phyloP scores from a whole-genome alignment of 2,797 vertebrate species.

The Phataginus tetradactyla region DNA sequence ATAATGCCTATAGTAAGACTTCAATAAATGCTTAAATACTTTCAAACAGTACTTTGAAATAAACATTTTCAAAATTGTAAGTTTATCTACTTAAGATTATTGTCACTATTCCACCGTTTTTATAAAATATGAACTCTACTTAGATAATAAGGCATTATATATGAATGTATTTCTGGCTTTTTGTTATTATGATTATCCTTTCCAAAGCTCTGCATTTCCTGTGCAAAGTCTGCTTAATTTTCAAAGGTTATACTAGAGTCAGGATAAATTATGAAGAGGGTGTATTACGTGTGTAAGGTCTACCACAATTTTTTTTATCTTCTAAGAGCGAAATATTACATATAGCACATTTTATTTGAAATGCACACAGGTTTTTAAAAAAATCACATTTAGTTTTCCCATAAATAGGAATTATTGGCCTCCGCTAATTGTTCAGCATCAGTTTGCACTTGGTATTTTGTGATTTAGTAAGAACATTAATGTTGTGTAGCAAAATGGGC shows the following conservation, averaged over 20 bases:
- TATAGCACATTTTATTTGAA: constrained; percentile 8
- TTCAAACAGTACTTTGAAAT: constrained; percentile 16
- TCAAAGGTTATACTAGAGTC: constrained; percentile 13
- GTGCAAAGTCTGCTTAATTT: background rate
- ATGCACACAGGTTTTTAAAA: constrained; percentile 29
- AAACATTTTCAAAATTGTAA: constrained; percentile 28
- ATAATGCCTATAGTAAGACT: background rate
- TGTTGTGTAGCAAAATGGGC: constrained; percentile 16
- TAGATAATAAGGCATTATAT: background rate
- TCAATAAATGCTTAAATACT: background rate
- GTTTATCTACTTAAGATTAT: background rate
- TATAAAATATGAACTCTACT: constrained; percentile 44
- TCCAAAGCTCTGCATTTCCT: background rate
- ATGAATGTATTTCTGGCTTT: background rate
- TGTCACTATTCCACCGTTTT: background rate
- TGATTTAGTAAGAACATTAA: constrained; percentile 74
- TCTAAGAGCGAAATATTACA: constrained; percentile 5
- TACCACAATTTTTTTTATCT: background rate
- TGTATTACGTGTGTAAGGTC: background rate
- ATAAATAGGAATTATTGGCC: constrained; percentile 70
- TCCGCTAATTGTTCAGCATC: constrained; percentile 62
- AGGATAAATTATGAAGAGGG: constrained; percentile 9
- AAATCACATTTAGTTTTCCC: constrained; percentile 65
- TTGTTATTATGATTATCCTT: background rate
- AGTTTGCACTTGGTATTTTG: constrained; percentile 27